These are phyloP conservation scores for Platypus cylindrus DNA, from an alignment of 2,888 invertebrate species.

Conservation along the genomic window DNA sequence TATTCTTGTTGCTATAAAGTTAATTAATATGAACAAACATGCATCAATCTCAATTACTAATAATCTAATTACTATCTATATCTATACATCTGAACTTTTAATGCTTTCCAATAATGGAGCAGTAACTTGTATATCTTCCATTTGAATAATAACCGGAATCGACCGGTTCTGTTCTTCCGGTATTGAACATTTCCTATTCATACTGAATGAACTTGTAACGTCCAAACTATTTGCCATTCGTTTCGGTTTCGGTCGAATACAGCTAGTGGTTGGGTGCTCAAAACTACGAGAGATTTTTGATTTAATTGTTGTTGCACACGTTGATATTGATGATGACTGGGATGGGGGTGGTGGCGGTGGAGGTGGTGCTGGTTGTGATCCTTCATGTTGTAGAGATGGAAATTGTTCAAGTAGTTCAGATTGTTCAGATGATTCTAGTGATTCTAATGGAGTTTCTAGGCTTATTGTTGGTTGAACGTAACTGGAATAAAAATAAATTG, in stretches of 20 bases:
- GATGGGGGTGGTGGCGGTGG: slow-evolving; percentile 2
- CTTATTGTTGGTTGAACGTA: slow-evolving; percentile 26
- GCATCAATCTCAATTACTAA: no score
- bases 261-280: slow-evolving; percentile 27
- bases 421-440: slow-evolving; percentile 7
- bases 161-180: slow-evolving; percentile 23
- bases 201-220: slow-evolving; percentile 22
- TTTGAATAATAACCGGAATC: slow-evolving; percentile 25
- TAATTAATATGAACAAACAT: no score
- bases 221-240: slow-evolving; percentile 31
- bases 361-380: neutral
- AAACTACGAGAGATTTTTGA: slow-evolving; percentile 31
- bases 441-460: slow-evolving; percentile 24
- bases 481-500: slow-evolving; percentile 19
- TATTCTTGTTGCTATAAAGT: no score
- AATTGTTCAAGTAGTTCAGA: slow-evolving; percentile 1
- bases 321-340: neutral
- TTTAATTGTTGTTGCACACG: slow-evolving; percentile 8
- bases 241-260: slow-evolving; percentile 24
- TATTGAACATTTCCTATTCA: slow-evolving; percentile 23
- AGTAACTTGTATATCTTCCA: slow-evolving; percentile 31
- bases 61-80: slow-evolving; percentile 6
- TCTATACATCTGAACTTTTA: slow-evolving; percentile 32
- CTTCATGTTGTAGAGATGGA: no score
- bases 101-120: slow-evolving; percentile 31